These are phyloP conservation scores for Sorex araneus DNA, from an alignment of 2,113 vertebrate species.

Conservation along the genomic window DNA sequence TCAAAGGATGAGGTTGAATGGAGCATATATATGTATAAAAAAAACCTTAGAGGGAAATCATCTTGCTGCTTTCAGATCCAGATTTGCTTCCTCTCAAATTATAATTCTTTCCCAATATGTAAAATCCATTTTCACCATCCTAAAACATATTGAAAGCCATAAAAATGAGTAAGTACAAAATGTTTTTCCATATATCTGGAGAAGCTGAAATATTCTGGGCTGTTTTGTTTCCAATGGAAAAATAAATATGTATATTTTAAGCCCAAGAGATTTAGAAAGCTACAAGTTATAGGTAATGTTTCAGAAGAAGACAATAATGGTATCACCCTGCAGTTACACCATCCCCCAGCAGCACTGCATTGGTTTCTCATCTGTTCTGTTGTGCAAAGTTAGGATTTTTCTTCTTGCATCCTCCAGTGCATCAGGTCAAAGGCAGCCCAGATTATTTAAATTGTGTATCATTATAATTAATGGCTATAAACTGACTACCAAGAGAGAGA, in stretches of 20 bases:
- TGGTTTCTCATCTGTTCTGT: background rate
- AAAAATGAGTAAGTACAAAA: conserved; percentile 39
- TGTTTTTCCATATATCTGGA: conserved; percentile 17
- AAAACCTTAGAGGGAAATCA: conserved; percentile 81
- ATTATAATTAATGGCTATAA: conserved; percentile 52
- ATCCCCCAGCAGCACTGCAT: background rate
- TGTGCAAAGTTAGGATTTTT: background rate
- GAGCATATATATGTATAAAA: conserved; percentile 51
- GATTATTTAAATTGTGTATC: conserved; percentile 33
- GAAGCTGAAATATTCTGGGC: conserved; percentile 33
- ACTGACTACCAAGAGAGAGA: conserved; percentile 1
- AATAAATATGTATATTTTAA: conserved; percentile 52
- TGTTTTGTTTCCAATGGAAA: conserved; percentile 46
- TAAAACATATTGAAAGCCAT: conserved; percentile 37
- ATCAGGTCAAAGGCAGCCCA: conserved; percentile 35
- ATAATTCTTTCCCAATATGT: conserved; percentile 51
- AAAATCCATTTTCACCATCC: conserved; percentile 48
- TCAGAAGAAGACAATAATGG: background rate
- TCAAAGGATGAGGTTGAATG: conserved; percentile 77
- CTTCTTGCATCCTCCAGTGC: background rate
- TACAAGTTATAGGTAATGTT: background rate
- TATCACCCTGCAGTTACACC: background rate
- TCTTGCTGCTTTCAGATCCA: conserved; percentile 78
- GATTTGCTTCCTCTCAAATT: conserved; percentile 80
- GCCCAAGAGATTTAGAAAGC: conserved; percentile 45